Conservation (phyloP, 2,113 vertebrate genomes). For the Leptodactylus fuscus region DNA sequence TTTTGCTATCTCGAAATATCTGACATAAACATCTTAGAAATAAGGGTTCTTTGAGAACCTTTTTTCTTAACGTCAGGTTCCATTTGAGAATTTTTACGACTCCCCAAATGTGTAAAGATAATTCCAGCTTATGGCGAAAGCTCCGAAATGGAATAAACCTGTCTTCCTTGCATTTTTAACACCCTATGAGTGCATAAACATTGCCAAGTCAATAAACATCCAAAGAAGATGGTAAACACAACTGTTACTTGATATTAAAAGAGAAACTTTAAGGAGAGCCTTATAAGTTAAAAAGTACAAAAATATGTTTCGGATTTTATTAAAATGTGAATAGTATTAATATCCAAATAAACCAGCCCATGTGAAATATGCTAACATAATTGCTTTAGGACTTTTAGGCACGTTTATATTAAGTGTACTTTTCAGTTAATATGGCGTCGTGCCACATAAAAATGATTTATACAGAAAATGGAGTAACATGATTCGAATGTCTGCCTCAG, state of each 20-base stretch:
- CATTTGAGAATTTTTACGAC: slow-evolving; percentile 23
- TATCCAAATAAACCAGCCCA: slow-evolving; percentile 53
- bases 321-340: slow-evolving; percentile 46
- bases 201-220: slow-evolving; percentile 47
- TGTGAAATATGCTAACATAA: slow-evolving; percentile 57
- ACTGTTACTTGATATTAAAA: slow-evolving; percentile 44
- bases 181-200: slow-evolving; percentile 27
- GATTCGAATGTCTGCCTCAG: slow-evolving; percentile 59
- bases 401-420: slow-evolving; percentile 57
- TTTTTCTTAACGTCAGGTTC: background rate
- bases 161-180: slow-evolving; percentile 46
- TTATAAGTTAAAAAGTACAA: slow-evolving; percentile 17
- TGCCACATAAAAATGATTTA: slow-evolving; percentile 62
- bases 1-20: background rate
- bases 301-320: slow-evolving; percentile 54
- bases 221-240: slow-evolving; percentile 44
- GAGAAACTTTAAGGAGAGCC: slow-evolving; percentile 21
- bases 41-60: background rate
- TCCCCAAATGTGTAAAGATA: slow-evolving; percentile 32
- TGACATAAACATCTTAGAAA: background rate
- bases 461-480: slow-evolving; percentile 59
- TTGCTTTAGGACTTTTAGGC: slow-evolving; percentile 56
- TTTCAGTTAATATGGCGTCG: slow-evolving; percentile 58
- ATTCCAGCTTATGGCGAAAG: slow-evolving; percentile 29
- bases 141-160: slow-evolving; percentile 29